Base-by-base conservation (phyloP, 2,888 invertebrate genomes). In the Chironomus riparius region DNA sequence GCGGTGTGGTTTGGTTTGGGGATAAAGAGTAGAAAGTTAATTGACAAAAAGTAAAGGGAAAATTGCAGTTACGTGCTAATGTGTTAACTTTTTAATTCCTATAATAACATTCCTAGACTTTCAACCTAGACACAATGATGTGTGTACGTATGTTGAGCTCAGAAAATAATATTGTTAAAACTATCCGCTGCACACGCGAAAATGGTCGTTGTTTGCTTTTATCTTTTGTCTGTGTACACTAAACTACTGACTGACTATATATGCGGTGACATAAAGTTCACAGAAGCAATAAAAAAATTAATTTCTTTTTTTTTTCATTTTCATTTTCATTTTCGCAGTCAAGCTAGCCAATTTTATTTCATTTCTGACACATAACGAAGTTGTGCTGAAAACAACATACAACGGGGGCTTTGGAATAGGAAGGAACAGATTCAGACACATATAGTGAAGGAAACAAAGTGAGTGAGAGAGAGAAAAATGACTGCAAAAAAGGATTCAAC, bases 11-110 rank as follows among this genome's bases (percentile, higher is more conserved):
- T 38, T 28, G 28, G 28, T 28, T 4, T 10, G 10, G 38, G 10
- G 28, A 10, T 28, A 71, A 28, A 15, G 71, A 13, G 61, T 61
- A 3, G 71, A 56, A 56, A 56, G 56, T 56, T 56, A 56, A 56
- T 56, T 56, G 56, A 56, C 56, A 65, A 65, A 65, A 18, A 65
- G 56, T 18, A 56, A 56, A 56, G 24, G 38, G 21, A 62, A 56
- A 28, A 72, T 56, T 72, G 62, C 72, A 62, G 72, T 61, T 61
- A 72, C 72, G 72, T 72, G 72, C 28, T 72, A 72, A 72, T 72
- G 72, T 72, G 72, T 18, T 72, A 72, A 72, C 72, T 72, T 72
- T 72, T 72, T 72, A 62, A 72, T 72, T 70, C 48, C 70, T 21
- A 28, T 72, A 62, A 72, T 50, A 50, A 72, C 50, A 22, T 18